Evolutionary conservation across 2,113 vertebrate genomes (phyloP).

Genomic region (Oriolus oriolus): DNA sequence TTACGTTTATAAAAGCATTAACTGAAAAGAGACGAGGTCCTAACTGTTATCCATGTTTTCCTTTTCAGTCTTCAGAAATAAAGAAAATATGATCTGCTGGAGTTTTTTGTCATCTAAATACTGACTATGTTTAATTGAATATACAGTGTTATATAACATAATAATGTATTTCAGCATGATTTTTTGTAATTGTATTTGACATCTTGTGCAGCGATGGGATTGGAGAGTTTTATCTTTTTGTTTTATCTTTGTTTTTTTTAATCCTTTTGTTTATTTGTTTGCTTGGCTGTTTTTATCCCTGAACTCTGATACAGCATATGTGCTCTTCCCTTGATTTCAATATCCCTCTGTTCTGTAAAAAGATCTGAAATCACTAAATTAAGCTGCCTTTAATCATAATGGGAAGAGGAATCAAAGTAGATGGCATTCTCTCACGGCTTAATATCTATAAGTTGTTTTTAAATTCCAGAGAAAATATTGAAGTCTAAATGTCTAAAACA

Average conservation of each 20-base stretch:
- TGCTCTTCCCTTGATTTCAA: background rate
- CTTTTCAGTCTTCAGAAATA: background rate
- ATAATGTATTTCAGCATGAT: background rate
- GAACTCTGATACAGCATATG: background rate
- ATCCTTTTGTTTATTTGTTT: background rate
- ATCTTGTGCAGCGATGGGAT: accelerated
- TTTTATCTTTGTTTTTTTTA: background rate
- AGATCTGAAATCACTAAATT: background rate
- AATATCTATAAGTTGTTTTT: background rate
- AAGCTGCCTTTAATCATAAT: background rate
- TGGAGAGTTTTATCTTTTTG: background rate
- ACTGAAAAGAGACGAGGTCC: background rate
- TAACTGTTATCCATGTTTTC: background rate
- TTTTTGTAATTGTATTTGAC: background rate
- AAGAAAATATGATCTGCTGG: background rate
- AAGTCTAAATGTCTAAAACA: background rate
- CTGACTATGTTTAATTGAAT: background rate
- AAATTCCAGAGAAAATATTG: background rate
- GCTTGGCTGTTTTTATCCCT: background rate
- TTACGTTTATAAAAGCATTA: background rate
- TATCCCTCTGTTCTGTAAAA: background rate
- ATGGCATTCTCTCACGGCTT: background rate
- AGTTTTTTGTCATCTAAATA: background rate
- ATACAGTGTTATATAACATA: background rate
- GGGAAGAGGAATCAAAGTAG: background rate